Evolutionary conservation across 2,113 vertebrate species (phyloP), one percentile per base, ranked within the genome.

Genomic region (Condylura cristata): DNA sequence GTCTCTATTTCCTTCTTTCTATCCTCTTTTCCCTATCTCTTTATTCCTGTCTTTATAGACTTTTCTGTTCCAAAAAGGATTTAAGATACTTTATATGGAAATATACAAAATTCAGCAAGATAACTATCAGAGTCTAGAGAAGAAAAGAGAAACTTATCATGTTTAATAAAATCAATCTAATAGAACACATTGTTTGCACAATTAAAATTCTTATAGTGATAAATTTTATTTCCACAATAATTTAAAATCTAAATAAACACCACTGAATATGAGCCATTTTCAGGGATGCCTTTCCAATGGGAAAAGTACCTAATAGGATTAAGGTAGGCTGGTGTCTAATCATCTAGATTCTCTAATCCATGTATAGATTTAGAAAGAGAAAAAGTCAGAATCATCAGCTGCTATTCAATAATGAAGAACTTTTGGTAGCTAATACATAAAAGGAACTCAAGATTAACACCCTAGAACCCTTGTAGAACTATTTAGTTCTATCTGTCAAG

Each of bases 121-220:
- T 48, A 51, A 82, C 6, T 85, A 22, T 86, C 14, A 56, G 74
- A 17, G 0, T 78, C 28, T 92, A 60, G 68, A 1, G 1, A 79
- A 28, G 34, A 95, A 94, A 92, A 63, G 28, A 66, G 39, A 89
- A 92, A 89, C 26, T 53, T 53, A 86, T 58, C 26, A 17, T 18
- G 10, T 60, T 90, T 79, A 82, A 79, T 82, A 60, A 63, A 93
- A n/a, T 79, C 4, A 61, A 68, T 60, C 91, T 84, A 90, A 83
- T 51, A 71, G 56, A 74, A 71, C 17, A 72, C 61, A 32, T 34
- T 81, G 60, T 91, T 94, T 81, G 32, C 12, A 76, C 17, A 76
- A 32, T 58, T 46, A 89, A 76, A 75, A 37, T 48, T 22, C 14
- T 32, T 65, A 8, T 37, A n/a, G 46, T 48, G n/a, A 41, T 56